Base-by-base conservation (phyloP, 1,140 invertebrate genomes). In the Ips typographus region DNA sequence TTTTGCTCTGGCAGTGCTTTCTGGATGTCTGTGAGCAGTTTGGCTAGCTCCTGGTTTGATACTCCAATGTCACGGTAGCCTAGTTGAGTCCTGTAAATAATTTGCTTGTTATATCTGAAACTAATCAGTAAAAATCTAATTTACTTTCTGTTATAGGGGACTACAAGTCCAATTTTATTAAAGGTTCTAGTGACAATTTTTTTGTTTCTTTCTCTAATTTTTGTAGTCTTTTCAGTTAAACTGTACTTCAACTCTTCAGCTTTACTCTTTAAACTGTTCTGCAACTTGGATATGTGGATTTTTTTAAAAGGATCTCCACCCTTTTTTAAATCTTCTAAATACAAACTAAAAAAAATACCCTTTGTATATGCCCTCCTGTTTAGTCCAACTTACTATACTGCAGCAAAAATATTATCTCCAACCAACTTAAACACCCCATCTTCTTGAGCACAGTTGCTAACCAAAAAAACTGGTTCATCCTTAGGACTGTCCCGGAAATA, bases 401-500 rank as follows among this genome's bases (percentile, higher is more conserved):
- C 90, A 70, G 89, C 89, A 86, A 97, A 98, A 66, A 95, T 84
- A 82, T 95, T 96, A 65, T 90, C 88, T 58, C 91, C 91, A 41
- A 91, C 83, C 37, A 87, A 84, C 74, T 83, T 83, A 51, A 98
- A 88, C 70, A 82, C 85, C 73, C 87, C 90, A 76, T 87, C 86
- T 53, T 88, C 84, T 47, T 84, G 80, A 49, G 88, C 86, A 76
- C 85, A 84, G 83, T 94, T 96, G 69, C 88, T 93, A n/a, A 71
- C 77, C 53, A 96, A 83, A 81, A 95, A 91, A 4, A 87, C 83
- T 42, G 93, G 91, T 36, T 86, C 77, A 67, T 91, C 88, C 51
- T 86, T 82, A 2, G 92, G 91, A 71, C 87, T 86, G 83, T 98
- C 95, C 78, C 94, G 86, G 83, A 89, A 96, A 80, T 96, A 98